phyloP scores from a whole-genome alignment of 2,888 invertebrate genomes.

The Ephialtes manifestator region DNA sequence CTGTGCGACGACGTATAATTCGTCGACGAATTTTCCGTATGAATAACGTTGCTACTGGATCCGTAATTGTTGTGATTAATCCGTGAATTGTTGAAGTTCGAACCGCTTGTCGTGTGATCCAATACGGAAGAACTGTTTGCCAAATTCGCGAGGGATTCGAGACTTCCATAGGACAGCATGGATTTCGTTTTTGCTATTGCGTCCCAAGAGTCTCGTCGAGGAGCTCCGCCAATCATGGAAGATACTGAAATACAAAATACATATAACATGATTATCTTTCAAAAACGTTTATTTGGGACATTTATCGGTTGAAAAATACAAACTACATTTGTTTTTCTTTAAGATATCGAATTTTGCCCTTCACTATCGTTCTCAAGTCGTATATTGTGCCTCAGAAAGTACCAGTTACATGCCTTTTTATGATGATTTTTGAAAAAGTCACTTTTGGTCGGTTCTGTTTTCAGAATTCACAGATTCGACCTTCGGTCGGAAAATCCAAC shows the following conservation, averaged over 20 bases:
- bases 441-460: no score
- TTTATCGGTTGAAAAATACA: no score
- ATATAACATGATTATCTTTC: background rate
- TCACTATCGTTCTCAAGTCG: no score
- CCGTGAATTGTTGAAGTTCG: conserved; percentile 79
- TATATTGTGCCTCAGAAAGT: no score
- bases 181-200: conserved; percentile 93
- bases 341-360: no score
- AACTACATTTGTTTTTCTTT: no score
- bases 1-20: conserved; percentile 74
- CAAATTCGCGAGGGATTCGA: conserved; percentile 91
- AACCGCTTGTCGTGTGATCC: conserved; percentile 88
- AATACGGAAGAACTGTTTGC: conserved; percentile 88
- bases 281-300: no score
- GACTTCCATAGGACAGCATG: conserved; percentile 90
- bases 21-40: conserved; percentile 80
- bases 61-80: conserved; percentile 81
- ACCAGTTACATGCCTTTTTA: no score
- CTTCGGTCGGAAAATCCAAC: no score
- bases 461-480: no score
- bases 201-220: conserved; percentile 93
- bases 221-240: conserved; percentile 87
- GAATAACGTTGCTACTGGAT: conserved; percentile 77
- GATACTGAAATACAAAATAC: conserved; percentile 86
- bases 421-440: no score